Evolutionary conservation across 2,113 vertebrate species (phyloP).

Genomic region (Sebastes schlegelii): DNA sequence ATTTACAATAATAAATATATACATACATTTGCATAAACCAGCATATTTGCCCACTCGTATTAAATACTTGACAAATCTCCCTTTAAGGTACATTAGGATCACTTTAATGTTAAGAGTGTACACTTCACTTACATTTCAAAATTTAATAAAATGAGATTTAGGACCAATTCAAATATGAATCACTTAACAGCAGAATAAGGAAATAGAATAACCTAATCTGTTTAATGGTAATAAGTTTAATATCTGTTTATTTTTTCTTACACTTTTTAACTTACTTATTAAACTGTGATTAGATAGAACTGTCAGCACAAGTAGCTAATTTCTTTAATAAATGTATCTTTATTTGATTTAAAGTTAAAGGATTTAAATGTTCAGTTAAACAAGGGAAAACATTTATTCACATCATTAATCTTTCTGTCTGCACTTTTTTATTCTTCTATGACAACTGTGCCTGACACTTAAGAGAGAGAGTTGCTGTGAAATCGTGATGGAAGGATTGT

Average conservation of each 20-base stretch:
- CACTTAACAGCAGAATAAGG: not conserved
- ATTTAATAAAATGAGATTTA: not conserved
- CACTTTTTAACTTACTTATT: not conserved
- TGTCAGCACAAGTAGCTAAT: not conserved
- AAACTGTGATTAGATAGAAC: not conserved
- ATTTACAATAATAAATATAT: too few relatives aligned
- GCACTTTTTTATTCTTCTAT: not conserved
- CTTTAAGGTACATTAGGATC: too few relatives aligned
- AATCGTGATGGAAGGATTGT: conserved; percentile 26
- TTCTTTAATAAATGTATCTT: not conserved
- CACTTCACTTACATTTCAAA: too few relatives aligned
- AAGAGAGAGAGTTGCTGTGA: not conserved
- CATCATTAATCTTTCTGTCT: not conserved
- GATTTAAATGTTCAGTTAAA: not conserved
- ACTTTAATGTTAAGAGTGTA: not conserved
- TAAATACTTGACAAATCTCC: too few relatives aligned
- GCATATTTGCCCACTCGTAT: too few relatives aligned
- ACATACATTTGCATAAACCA: too few relatives aligned
- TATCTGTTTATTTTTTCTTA: not conserved
- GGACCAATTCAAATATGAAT: not conserved
- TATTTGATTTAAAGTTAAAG: not conserved
- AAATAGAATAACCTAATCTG: too few relatives aligned
- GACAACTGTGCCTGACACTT: not conserved
- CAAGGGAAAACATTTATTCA: not conserved
- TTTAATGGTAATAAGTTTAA: not conserved